Evolutionary conservation across 1,140 invertebrate species (phyloP).

Genomic region (Macrobrachium nipponense): DNA sequence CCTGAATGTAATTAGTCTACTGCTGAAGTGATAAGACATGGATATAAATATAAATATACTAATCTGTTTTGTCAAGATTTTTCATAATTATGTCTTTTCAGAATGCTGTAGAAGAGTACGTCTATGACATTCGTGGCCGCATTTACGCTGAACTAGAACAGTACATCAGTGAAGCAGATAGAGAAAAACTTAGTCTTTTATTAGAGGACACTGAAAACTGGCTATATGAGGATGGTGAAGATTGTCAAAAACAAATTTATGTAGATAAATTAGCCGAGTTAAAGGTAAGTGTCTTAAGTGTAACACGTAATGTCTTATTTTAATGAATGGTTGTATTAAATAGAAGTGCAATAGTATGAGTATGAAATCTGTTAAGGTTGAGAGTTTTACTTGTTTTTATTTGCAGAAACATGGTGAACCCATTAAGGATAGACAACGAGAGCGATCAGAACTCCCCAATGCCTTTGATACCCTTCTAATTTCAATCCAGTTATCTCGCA

Average conservation of each 20-base stretch:
- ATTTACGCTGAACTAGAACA: conserved; percentile 81
- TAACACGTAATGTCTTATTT: not conserved
- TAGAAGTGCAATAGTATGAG: too few relatives aligned
- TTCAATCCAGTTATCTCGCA: conserved; percentile 80
- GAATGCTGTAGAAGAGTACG: conserved; percentile 98
- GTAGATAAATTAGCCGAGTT: conserved; percentile 76
- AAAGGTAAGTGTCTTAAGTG: conserved; percentile 73
- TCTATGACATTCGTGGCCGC: conserved; percentile 94
- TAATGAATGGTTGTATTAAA: not conserved
- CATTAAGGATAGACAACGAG: conserved; percentile 82
- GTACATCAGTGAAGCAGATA: conserved; percentile 81
- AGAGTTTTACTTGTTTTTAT: not conserved
- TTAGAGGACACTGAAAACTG: conserved; percentile 93
- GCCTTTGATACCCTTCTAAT: conserved; percentile 83
- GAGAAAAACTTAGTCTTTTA: conserved; percentile 75
- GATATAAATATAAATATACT: not conserved
- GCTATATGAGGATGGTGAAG: conserved; percentile 95
- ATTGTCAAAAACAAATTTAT: conserved; percentile 88
- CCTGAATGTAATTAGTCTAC: too few relatives aligned
- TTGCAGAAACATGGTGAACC: conserved; percentile 79
- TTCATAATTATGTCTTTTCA: conserved; percentile 6
- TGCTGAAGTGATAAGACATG: not conserved
- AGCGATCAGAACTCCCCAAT: conserved; percentile 80
- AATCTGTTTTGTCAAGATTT: conserved; percentile 2
- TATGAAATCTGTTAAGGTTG: not conserved